These are phyloP conservation scores for Masticophis lateralis DNA, from an alignment of 2,797 vertebrate genomes.

Conservation along the genomic window DNA sequence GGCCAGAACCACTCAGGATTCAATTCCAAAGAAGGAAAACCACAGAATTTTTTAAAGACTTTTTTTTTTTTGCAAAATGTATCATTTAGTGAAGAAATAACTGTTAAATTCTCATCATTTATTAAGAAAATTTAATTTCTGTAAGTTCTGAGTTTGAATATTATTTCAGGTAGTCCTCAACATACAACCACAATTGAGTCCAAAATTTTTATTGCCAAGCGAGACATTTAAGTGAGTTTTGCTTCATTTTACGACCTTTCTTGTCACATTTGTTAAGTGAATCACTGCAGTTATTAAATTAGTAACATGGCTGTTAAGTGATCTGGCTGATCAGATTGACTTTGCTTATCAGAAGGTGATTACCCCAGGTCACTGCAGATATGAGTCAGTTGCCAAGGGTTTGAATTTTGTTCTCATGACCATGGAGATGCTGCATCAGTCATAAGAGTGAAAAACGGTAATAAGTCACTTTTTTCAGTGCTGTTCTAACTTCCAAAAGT, in stretches of 20 bases:
- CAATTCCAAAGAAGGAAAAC: background rate
- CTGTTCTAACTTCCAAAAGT: background rate
- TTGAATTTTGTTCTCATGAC: background rate
- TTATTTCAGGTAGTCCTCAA: background rate
- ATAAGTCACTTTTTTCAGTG: background rate
- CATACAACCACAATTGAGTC: background rate
- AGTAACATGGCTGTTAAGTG: background rate
- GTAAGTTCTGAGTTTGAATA: background rate
- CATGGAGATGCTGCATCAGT: background rate
- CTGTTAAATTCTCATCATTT: background rate
- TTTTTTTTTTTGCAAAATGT: background rate
- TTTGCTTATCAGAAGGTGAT: background rate
- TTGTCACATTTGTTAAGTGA: background rate
- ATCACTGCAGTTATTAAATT: background rate
- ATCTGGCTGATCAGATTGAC: background rate
- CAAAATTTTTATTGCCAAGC: background rate
- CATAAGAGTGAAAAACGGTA: background rate
- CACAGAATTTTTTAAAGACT: background rate
- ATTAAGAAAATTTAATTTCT: background rate
- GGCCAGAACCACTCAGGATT: background rate
- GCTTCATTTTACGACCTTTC: background rate
- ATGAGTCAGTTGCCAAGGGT: background rate
- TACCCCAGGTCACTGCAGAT: background rate
- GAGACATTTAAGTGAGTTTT: background rate
- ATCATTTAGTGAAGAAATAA: background rate